phyloP scores from a whole-genome alignment of 2,797 vertebrate species.

The Emydoidea blandingii region DNA sequence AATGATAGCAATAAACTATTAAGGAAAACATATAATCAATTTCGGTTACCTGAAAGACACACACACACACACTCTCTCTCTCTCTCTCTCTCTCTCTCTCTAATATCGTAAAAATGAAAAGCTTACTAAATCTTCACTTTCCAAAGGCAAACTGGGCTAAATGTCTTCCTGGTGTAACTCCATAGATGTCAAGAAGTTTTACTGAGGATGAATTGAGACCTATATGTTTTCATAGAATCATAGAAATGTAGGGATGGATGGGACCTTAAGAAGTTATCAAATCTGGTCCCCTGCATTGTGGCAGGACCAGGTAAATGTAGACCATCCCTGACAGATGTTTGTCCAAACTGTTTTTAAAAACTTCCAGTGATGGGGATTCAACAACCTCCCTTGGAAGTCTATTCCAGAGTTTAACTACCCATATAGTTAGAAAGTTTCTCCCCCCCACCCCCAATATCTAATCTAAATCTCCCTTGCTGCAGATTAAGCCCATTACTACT shows the following conservation, averaged over 20 bases:
- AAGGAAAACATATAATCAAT: background rate
- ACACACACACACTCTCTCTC: no score
- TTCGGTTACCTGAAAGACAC: slow-evolving; percentile 16
- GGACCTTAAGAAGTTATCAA: background rate
- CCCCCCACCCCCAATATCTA: background rate
- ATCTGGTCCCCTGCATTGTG: background rate
- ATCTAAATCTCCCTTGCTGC: background rate
- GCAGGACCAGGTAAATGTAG: background rate
- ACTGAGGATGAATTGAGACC: background rate
- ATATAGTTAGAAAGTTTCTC: no score
- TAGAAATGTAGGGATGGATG: background rate
- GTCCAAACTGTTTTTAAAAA: background rate
- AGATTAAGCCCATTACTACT: background rate
- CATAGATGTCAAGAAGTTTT: background rate
- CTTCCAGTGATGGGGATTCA: background rate
- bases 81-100: no score
- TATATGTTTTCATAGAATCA: background rate
- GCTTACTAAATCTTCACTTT: background rate
- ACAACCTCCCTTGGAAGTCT: background rate
- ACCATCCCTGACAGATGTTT: background rate
- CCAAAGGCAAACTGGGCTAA: background rate
- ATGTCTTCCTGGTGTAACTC: background rate
- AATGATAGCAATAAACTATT: background rate
- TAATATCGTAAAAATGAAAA: background rate
- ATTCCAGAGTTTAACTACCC: background rate